Conservation (phyloP, 2,113 vertebrate species). For the Tringa solitaria region DNA sequence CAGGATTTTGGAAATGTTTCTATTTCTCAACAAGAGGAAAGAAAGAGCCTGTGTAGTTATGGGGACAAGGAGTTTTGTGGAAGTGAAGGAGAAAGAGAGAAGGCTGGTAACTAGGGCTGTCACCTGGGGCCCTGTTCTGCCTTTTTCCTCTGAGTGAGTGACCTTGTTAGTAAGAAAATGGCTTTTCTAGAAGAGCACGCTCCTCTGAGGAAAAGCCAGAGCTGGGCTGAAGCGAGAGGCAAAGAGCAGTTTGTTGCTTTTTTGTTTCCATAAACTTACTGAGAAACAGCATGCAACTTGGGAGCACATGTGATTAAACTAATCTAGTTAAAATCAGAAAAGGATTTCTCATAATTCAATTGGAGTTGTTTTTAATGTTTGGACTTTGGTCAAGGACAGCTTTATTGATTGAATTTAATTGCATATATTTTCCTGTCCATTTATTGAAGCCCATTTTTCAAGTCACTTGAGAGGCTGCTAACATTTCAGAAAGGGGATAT, state of each 20-base stretch:
- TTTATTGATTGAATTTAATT: slow-evolving; percentile 79
- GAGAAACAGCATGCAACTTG: slow-evolving; percentile 20
- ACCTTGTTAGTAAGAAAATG: background rate
- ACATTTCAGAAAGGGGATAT: slow-evolving; percentile 78
- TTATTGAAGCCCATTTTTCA: slow-evolving; percentile 74
- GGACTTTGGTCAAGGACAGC: slow-evolving; percentile 74
- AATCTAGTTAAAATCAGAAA: slow-evolving; percentile 73
- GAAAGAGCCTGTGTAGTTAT: background rate
- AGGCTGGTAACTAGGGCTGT: background rate
- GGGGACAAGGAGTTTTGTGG: background rate
- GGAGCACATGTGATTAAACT: slow-evolving; percentile 59
- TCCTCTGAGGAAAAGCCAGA: background rate
- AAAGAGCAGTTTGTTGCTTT: background rate
- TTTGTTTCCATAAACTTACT: slow-evolving; percentile 42
- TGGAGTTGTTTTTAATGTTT: slow-evolving; percentile 72
- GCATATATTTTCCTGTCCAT: slow-evolving; percentile 77
- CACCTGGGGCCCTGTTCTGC: background rate
- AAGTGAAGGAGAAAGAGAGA: background rate
- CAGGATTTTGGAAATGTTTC: background rate
- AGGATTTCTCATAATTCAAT: slow-evolving; percentile 75
- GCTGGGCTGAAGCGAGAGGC: background rate
- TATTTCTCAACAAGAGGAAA: background rate
- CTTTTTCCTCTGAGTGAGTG: background rate
- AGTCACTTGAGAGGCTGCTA: slow-evolving; percentile 75
- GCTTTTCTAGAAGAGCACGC: background rate